phyloP scores from a whole-genome alignment of 2,113 vertebrate species.

The Tauraco erythrolophus region DNA sequence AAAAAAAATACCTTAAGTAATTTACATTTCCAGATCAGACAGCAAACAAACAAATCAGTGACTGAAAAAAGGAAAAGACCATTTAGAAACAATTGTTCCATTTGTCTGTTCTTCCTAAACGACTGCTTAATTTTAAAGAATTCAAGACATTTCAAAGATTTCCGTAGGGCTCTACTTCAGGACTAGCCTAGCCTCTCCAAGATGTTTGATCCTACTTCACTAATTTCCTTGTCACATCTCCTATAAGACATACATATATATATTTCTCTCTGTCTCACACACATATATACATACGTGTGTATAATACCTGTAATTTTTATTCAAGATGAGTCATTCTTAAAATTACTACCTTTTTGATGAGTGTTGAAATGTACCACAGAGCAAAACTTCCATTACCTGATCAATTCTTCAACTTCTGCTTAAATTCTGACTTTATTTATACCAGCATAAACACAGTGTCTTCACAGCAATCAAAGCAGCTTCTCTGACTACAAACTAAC shows the following conservation, averaged over 20 bases:
- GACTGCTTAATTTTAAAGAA: neutral
- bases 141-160: neutral
- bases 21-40: neutral
- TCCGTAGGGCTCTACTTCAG: neutral
- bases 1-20: neutral
- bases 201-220: neutral
- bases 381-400: neutral
- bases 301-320: neutral
- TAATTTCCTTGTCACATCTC: neutral
- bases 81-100: neutral
- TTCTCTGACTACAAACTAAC: neutral
- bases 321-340: neutral
- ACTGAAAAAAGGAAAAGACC: neutral
- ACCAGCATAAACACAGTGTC: neutral
- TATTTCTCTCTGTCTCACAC: neutral
- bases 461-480: neutral
- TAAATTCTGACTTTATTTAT: neutral
- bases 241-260: neutral
- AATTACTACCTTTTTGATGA: neutral
- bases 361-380: neutral
- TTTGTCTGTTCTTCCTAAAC: neutral
- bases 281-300: neutral
- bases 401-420: neutral
- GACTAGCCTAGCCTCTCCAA: neutral
- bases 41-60: neutral